A percentile compares a stretch with the other conserved stretches of the same genome.
Evolutionary conservation across 2,113 vertebrate genomes (phyloP).

Genomic region (Gallinago paraguaiae): DNA sequence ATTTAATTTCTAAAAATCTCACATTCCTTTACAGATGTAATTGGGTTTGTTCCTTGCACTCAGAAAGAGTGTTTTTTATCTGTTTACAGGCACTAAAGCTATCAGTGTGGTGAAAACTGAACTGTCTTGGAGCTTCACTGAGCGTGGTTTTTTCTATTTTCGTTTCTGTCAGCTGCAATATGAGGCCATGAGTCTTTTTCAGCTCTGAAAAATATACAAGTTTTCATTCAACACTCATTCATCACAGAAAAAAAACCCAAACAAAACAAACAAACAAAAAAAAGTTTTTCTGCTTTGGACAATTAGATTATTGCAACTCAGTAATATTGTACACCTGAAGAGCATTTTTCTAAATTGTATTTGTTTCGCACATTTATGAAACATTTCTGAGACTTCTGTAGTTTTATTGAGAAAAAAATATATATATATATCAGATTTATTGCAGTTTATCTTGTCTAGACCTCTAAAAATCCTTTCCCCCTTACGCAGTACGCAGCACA

Average conservation of each 20-base stretch:
- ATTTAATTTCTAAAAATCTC: conserved; percentile 20
- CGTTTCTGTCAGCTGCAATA: background rate
- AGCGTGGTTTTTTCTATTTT: background rate
- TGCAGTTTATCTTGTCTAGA: background rate
- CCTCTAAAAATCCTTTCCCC: background rate
- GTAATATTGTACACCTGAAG: background rate
- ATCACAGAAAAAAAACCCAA: background rate
- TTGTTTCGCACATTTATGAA: background rate
- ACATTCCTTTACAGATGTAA: background rate
- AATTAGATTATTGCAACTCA: background rate
- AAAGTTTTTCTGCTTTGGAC: background rate
- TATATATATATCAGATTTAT: rapidly evolving
- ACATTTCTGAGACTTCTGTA: background rate
- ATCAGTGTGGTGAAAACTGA: background rate
- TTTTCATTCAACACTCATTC: background rate
- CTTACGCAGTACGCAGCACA: background rate
- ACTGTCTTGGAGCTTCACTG: background rate
- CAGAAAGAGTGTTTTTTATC: background rate
- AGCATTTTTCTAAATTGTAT: background rate
- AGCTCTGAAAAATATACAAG: background rate
- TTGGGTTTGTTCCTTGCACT: background rate
- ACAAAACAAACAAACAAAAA: too few species aligned
- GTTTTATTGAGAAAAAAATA: background rate
- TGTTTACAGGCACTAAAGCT: background rate
- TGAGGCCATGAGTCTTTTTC: background rate